Base-by-base conservation (phyloP, 2,113 vertebrate species). In the Cottus gobio region DNA sequence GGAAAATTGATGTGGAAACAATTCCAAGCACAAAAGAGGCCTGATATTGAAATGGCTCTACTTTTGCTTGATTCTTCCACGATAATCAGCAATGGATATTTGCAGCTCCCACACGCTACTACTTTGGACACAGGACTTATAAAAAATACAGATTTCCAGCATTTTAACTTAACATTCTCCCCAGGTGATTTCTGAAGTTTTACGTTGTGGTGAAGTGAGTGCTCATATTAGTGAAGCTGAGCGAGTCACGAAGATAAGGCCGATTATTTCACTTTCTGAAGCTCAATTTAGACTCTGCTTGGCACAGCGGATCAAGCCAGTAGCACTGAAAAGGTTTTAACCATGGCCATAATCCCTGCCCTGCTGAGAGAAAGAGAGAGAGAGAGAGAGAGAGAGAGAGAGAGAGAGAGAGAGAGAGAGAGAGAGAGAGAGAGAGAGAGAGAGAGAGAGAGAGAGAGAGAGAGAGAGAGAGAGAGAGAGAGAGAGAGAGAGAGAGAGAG, bases 271-370 rank as follows among this genome's bases (percentile, higher is more conserved):
- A 89, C 72, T 89, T 90, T 84, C 75, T 80, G 82, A 80, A 82
- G 77, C 84, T 86, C 75, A 80, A 87, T 89, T 85, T 61, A 76
- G 88, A 82, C 81, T 76, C 71, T 54, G 67, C 66, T 86, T 91
- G 83, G 85, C 89, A 82, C 70, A 36, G 84, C 65, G 72, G 85
- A 88, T 88, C 73, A 83, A 81, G 83, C 80, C 78, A 75, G 79
- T 73, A 78, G 80, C 65, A 75, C 70, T 84, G 85, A 83, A 90
- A 84, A 89, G 84, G 85, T 79, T 90, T 92, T 87, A 86, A 87
- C 78, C 70, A 60, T 36, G 76, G 79, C 77, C 79, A 67, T 91
- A 91, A 92, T 91, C 89, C 83, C 62, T 84, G 85, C 64, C 82
- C 85, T 90, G 89, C 85, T 85, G 20, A 52, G 48, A 52, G 48